phyloP scores from a whole-genome alignment of 2,888 invertebrate species.

The Allophyes oxyacanthae region DNA sequence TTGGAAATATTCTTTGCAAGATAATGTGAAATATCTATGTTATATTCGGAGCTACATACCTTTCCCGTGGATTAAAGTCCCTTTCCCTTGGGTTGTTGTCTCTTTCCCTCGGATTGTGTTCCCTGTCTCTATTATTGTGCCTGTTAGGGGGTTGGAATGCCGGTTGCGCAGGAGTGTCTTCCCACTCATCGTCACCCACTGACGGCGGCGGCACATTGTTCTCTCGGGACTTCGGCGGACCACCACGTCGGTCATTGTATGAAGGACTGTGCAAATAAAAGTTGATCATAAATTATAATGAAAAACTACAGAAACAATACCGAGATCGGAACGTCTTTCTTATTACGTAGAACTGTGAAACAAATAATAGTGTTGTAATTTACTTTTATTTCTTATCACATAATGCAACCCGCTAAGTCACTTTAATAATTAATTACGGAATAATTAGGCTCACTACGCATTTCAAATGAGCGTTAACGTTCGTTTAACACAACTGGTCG shows the following conservation, averaged over 20 bases:
- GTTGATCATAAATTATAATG: not conserved
- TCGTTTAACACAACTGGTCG: slow-evolving; percentile 26
- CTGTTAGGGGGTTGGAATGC: slow-evolving; percentile 47
- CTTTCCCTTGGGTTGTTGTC: slow-evolving; percentile 32
- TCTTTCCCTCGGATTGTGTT: slow-evolving; percentile 25
- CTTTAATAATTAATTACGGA: slow-evolving; percentile 4
- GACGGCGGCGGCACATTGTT: slow-evolving; percentile 49
- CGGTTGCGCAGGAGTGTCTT: slow-evolving; percentile 41
- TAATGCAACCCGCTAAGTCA: not conserved
- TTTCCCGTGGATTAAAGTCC: slow-evolving; percentile 37
- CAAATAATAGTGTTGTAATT: too few species aligned
- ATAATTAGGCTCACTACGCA: slow-evolving; percentile 9
- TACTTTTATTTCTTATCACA: not conserved
- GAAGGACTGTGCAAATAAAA: slow-evolving; percentile 27
- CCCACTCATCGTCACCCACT: slow-evolving; percentile 52
- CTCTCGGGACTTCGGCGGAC: slow-evolving; percentile 72
- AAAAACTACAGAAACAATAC: slow-evolving; percentile 2
- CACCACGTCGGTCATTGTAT: slow-evolving; percentile 65
- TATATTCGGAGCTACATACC: slow-evolving; percentile 30
- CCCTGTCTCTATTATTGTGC: slow-evolving; percentile 47
- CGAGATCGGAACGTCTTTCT: slow-evolving; percentile 19
- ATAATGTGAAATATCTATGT: slow-evolving; percentile 8
- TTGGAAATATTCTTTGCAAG: slow-evolving; percentile 33
- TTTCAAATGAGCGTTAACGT: slow-evolving; percentile 10
- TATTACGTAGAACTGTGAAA: not conserved